Base-by-base conservation (phyloP, 2,113 vertebrate genomes). In the Cheilinus undulatus region DNA sequence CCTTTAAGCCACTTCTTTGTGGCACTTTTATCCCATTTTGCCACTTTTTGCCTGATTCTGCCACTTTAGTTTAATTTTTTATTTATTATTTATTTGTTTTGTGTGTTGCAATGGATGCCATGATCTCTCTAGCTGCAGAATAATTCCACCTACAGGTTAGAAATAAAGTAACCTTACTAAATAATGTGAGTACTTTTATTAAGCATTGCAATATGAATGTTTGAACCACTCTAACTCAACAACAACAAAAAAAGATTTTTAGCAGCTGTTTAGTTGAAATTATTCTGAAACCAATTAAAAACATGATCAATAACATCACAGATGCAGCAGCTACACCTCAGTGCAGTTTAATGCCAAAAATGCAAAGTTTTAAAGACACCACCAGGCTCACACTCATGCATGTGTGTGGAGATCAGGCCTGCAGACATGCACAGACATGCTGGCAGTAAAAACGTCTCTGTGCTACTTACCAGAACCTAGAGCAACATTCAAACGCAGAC, bases 391-490 rank as follows among this genome's bases (percentile, higher is more conserved):
- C 22, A 63, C n/a, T 38, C 79, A 66, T 76, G 76, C 80, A 75
- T 10, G 14, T 8, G 34, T 7, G 17, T 20, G 64, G 34, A 23
- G 40, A 32, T 43, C 34, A 23, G 38, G 66, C 49, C 3, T 28
- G 17, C 49, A 28, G 32, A 56, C 74, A n/a, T 82, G 86, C 73
- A 48, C 42, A 30, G 40, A 70, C 80, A 80, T 83, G 81, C 69
- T 56, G 20, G 17, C 34, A 38, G 56, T 32, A 10, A 38, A 53
- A 22, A 52, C 4, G 14, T 27, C 12, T 49, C 43, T 30, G 43
- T 64, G 50, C 68, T 43, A 90, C 89, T 90, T 87, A 90, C 85
- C 85, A 69, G 66, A 54, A 24, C 17, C 67, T 3, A 72, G 51
- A 20, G 52, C 34, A 68, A 54, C 7, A 70, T 34, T 5, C 54